Base-by-base conservation (phyloP, 2,797 vertebrate species). In the Paedocypris micromegethes region DNA sequence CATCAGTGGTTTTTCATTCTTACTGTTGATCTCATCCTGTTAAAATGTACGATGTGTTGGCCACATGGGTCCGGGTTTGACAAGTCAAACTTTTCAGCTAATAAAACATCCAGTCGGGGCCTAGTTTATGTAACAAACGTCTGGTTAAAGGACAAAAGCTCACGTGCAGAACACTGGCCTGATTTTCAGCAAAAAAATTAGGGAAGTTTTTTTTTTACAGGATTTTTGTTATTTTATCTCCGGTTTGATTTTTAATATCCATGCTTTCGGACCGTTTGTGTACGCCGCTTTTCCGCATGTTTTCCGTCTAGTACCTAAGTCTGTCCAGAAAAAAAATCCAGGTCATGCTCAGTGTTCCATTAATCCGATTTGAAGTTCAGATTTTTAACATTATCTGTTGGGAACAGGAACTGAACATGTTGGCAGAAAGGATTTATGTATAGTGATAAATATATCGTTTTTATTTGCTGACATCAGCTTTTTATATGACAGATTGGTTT, bases 11-110 rank as follows among this genome's bases (percentile, higher is more conserved):
- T 52, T 67, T 52, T 62, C 23, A 8, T 62, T 50, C 9, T 57
- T 57, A 56, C 45, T 6, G 52, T 64, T 64, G 68, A 62, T 58
- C 59, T 57, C 59, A 70, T 70, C 38, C 42, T 58, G 49, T 44
- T 64, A 51, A 56, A 69, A 58, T 37, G 50, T 41, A 60, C 38
- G n/a, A 70, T 52, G 53, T 57, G 41, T 57, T 44, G 40, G 42
- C 53, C 53, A 52, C 37, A 64, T 50, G 23, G 56, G 53, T 39
- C 5, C 45, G 0, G 1, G 8, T 70, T 64, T 70, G 54, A 58
- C 42, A 70, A 63, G 52, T 70, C 51, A 40, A 56, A 50, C 8
- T 44, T 58, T 58, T 64, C 54, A 46, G 54, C 40, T 64, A 70
- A 58, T 52, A 58, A 64, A 51, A 51, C 54, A 64, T 64, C 54